A percentile compares a stretch with the other conserved stretches of the same genome.
These are phyloP conservation scores for Clarias platycephalus DNA, from an alignment of 2,797 vertebrate species.

Conservation along the genomic window DNA sequence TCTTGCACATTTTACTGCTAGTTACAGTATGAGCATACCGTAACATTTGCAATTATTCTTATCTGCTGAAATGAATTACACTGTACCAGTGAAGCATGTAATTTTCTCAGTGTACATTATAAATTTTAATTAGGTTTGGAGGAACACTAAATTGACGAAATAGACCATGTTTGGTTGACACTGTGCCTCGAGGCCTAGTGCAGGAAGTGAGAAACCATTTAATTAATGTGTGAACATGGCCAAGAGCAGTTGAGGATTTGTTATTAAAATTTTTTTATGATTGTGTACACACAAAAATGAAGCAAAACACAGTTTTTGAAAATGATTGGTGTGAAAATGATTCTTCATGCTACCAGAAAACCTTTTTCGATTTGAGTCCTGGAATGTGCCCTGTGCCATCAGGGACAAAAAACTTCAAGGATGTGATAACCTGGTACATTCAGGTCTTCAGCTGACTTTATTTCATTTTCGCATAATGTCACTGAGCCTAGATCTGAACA, in stretches of 20 bases:
- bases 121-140: not conserved
- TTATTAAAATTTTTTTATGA: no score
- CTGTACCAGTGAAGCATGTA: not conserved
- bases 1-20: not conserved
- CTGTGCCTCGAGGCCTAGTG: not conserved
- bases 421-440: no score
- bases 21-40: not conserved
- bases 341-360: no score
- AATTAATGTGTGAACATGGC: not conserved
- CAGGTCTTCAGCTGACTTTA: no score
- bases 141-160: not conserved
- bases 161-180: not conserved
- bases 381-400: no score
- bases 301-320: no score
- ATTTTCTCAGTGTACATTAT: not conserved
- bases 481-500: no score
- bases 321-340: no score
- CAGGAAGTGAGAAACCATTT: not conserved
- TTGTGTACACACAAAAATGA: no score
- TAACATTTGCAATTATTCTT: constrained; percentile 8
- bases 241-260: not conserved
- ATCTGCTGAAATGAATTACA: not conserved
- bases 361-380: no score
- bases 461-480: no score
- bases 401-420: no score